phyloP scores from a whole-genome alignment of 2,113 vertebrate species.

The Excalfactoria chinensis region DNA sequence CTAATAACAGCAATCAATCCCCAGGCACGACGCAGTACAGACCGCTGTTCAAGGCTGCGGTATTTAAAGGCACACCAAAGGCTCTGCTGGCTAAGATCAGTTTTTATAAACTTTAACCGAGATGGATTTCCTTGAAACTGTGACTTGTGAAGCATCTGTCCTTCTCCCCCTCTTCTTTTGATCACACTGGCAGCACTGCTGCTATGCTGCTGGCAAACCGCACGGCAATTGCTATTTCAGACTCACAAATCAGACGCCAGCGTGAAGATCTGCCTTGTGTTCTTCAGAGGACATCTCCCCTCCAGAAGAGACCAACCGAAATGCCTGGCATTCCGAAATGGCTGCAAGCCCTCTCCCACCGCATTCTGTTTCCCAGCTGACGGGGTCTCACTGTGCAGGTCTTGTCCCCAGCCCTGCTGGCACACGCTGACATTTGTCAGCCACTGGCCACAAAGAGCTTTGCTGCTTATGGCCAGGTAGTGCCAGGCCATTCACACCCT shows the following conservation, averaged over 20 bases:
- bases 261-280: background rate
- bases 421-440: background rate
- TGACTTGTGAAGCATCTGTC: background rate
- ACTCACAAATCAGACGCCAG: background rate
- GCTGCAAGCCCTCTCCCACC: background rate
- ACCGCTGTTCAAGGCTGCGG: background rate
- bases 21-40: background rate
- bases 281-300: background rate
- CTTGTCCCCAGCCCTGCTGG: background rate
- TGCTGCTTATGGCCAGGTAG: fast-evolving
- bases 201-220: slow-evolving; percentile 8
- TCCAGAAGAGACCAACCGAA: background rate
- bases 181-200: background rate
- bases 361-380: background rate
- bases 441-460: background rate
- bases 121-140: background rate
- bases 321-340: background rate
- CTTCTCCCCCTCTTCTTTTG: slow-evolving; percentile 13
- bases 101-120: background rate
- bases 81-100: background rate
- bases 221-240: background rate
- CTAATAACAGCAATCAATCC: background rate
- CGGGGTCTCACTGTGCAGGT: background rate
- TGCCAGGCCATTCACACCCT: background rate
- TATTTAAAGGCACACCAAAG: background rate